Evolutionary conservation across 2,888 invertebrate genomes (phyloP).

Genomic region (Lottia scabra): DNA sequence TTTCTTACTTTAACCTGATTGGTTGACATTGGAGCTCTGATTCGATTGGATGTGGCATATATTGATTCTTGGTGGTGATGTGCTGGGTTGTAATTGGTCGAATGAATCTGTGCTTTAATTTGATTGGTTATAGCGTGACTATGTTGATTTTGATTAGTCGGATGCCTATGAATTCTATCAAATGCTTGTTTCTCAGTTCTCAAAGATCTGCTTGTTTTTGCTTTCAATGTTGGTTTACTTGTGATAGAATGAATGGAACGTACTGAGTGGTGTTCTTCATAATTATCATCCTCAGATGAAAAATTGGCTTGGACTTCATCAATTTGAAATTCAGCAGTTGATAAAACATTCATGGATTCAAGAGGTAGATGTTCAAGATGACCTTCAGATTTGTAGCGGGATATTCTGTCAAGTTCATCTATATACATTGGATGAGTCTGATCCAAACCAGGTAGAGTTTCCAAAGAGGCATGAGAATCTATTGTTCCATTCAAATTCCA

Average conservation of each 20-base stretch:
- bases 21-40: background rate
- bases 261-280: background rate
- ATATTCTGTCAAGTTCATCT: background rate
- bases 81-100: too few species aligned
- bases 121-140: background rate
- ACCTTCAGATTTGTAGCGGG: background rate
- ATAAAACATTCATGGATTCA: background rate
- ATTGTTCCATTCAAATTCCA: background rate
- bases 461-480: background rate
- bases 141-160: background rate
- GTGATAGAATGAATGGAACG: background rate
- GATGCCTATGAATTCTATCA: background rate
- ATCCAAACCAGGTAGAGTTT: background rate
- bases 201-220: background rate
- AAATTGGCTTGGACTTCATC: slow-evolving; percentile 16
- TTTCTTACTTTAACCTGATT: background rate
- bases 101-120: too few species aligned
- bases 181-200: background rate
- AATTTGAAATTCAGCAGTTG: slow-evolving; percentile 7
- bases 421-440: background rate
- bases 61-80: too few species aligned
- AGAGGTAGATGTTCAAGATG: background rate
- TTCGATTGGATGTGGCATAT: too few species aligned
- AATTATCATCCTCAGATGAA: slow-evolving; percentile 13
- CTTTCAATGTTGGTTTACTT: background rate